Conservation (phyloP, 2,113 vertebrate genomes). For the Cebus imitator region DNA sequence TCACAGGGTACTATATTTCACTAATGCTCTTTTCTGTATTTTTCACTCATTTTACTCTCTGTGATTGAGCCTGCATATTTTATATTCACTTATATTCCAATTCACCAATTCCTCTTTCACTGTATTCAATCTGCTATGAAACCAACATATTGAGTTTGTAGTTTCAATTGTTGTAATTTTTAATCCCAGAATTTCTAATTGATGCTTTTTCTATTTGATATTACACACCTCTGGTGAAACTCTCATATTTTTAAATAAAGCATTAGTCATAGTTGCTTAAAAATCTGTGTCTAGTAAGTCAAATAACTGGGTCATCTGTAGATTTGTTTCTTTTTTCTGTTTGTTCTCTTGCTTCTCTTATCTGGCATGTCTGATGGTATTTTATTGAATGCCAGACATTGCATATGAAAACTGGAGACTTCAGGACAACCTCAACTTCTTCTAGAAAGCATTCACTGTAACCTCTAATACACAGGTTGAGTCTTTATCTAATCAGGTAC, state of each 20-base stretch:
- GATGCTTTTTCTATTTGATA: neutral
- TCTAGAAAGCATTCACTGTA: neutral
- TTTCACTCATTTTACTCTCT: neutral
- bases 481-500: neutral
- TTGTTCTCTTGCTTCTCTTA: neutral
- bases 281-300: neutral
- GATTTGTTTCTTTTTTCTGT: neutral
- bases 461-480: neutral
- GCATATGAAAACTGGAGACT: neutral
- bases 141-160: neutral
- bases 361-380: neutral
- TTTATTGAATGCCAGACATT: neutral
- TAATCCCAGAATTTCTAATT: constrained; percentile 29
- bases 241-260: neutral
- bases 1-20: neutral
- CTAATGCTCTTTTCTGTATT: neutral
- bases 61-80: neutral
- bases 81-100: neutral
- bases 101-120: neutral
- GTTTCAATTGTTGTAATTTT: neutral
- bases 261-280: constrained; percentile 14
- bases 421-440: neutral
- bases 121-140: neutral
- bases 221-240: neutral
- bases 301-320: neutral